phyloP scores from a whole-genome alignment of 2,797 vertebrate species.

The Poeciliopsis infans region DNA sequence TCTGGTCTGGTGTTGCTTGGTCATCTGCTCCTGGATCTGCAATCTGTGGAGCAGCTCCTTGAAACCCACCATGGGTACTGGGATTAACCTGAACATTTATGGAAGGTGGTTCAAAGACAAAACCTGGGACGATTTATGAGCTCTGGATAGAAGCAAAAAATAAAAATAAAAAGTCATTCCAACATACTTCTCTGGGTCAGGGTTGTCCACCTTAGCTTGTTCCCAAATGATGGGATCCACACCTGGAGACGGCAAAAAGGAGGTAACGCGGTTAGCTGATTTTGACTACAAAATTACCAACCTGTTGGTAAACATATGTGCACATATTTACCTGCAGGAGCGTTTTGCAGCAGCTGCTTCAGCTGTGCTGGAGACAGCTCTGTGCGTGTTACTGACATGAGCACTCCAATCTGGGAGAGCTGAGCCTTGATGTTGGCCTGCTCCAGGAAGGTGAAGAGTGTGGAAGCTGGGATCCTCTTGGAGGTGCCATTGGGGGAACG shows the following conservation, averaged over 20 bases:
- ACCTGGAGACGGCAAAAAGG: slow-evolving; percentile 74
- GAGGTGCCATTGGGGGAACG: slow-evolving; percentile 95
- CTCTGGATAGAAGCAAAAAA: not conserved
- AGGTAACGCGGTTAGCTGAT: not conserved
- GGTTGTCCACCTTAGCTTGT: slow-evolving; percentile 98
- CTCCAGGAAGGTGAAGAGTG: slow-evolving; percentile 87
- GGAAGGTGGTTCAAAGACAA: not conserved
- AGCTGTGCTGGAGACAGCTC: slow-evolving; percentile 92
- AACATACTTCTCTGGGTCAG: slow-evolving; percentile 95
- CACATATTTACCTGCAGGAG: slow-evolving; percentile 85
- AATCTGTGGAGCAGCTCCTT: slow-evolving; percentile 93
- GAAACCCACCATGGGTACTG: slow-evolving; percentile 98
- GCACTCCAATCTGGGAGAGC: slow-evolving; percentile 90
- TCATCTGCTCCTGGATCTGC: slow-evolving; percentile 99
- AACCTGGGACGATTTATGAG: not conserved
- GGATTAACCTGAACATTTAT: slow-evolving; percentile 86
- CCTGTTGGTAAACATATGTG: not conserved
- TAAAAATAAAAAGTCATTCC: not conserved
- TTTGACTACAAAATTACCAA: not conserved
- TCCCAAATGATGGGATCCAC: slow-evolving; percentile 99
- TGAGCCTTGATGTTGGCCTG: slow-evolving; percentile 89
- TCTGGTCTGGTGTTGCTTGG: slow-evolving; percentile 96
- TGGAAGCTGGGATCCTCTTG: slow-evolving; percentile 89
- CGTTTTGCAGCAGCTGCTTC: slow-evolving; percentile 93
- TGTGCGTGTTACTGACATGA: slow-evolving; percentile 87